phyloP scores from a whole-genome alignment of 2,888 invertebrate genomes.

The Noctuana brunneofusca region DNA sequence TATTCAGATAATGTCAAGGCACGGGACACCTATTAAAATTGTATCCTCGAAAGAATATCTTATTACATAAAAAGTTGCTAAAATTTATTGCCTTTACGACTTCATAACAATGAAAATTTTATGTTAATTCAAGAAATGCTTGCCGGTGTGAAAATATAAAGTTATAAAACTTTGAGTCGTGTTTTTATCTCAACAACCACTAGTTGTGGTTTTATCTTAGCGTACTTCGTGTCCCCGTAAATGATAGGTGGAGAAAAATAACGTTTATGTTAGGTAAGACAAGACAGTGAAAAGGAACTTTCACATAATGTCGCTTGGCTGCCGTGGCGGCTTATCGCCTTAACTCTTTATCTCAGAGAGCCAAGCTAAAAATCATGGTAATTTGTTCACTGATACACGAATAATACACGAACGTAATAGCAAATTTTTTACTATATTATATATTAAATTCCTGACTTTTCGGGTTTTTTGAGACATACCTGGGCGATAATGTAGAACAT shows the following conservation, averaged over 20 bases:
- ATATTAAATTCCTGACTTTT: too few species aligned
- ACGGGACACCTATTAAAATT: background rate
- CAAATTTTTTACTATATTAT: too few species aligned
- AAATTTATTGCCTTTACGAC: background rate
- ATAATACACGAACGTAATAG: too few species aligned
- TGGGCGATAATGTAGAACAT: too few species aligned
- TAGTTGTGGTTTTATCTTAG: too few species aligned
- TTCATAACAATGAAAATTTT: background rate
- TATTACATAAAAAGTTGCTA: conserved; percentile 1
- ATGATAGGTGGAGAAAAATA: background rate
- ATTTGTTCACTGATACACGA: too few species aligned
- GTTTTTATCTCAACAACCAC: too few species aligned
- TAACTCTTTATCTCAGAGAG: background rate
- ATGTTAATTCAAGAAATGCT: background rate
- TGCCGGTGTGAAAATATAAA: background rate
- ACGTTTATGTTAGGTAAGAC: background rate
- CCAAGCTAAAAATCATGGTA: too few species aligned
- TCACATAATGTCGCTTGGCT: too few species aligned
- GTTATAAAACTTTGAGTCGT: background rate
- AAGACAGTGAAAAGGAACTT: background rate
- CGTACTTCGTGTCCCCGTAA: too few species aligned
- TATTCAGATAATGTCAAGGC: too few species aligned
- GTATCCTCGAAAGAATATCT: background rate
- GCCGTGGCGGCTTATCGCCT: background rate
- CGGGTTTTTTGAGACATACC: too few species aligned